A percentile compares a stretch with the other conserved stretches of the same genome.
Conservation (phyloP, 1,140 invertebrate genomes). For the Adoxophyes honmai region DNA sequence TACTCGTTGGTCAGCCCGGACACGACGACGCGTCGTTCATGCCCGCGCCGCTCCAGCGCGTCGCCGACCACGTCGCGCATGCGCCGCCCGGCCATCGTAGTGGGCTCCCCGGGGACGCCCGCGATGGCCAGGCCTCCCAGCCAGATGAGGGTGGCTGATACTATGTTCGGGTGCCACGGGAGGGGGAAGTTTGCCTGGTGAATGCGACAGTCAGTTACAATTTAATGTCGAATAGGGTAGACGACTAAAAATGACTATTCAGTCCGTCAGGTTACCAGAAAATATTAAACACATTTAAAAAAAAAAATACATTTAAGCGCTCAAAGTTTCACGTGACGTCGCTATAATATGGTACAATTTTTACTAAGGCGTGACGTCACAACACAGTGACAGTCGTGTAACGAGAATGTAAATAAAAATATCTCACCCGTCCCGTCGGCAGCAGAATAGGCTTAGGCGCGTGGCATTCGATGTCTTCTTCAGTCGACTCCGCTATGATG, state of each 20-base stretch:
- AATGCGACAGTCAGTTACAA: neutral
- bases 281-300: too few relatives aligned
- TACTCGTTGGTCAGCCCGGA: constrained; percentile 94
- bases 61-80: constrained; percentile 82
- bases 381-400: too few relatives aligned
- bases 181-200: constrained; percentile 89
- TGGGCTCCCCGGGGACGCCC: constrained; percentile 94
- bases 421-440: constrained; percentile 88
- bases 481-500: constrained; percentile 82
- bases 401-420: neutral
- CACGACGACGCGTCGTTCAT: constrained; percentile 82
- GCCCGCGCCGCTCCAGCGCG: constrained; percentile 42
- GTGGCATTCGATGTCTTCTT: constrained; percentile 84
- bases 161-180: constrained; percentile 91
- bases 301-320: too few relatives aligned
- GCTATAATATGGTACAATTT: too few relatives aligned
- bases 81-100: constrained; percentile 94
- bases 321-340: too few relatives aligned
- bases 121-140: constrained; percentile 87
- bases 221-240: too few relatives aligned
- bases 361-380: too few relatives aligned
- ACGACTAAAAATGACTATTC: too few relatives aligned
- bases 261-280: too few relatives aligned
- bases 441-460: constrained; percentile 91
- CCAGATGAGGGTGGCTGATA: constrained; percentile 87